These are phyloP conservation scores for Margarornis squamiger DNA, from an alignment of 2,797 vertebrate species.

Conservation along the genomic window DNA sequence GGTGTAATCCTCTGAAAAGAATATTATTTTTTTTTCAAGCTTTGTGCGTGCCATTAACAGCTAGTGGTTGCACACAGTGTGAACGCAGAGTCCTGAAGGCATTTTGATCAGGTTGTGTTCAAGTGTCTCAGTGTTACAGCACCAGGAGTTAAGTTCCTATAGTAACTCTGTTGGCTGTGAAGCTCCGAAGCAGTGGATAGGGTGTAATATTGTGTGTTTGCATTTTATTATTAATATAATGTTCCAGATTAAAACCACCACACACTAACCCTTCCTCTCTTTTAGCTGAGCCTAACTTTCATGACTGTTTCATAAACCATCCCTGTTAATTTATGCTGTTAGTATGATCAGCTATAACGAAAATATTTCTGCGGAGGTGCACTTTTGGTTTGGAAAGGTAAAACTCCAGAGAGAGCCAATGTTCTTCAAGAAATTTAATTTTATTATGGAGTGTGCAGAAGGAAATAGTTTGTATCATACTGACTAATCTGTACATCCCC, in stretches of 20 bases:
- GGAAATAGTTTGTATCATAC: neutral
- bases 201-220: neutral
- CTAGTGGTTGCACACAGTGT: neutral
- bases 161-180: neutral
- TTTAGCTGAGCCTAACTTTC: neutral
- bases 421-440: neutral
- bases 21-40: neutral
- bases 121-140: neutral
- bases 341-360: neutral
- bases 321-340: neutral
- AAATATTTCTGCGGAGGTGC: neutral
- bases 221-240: neutral
- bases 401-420: neutral
- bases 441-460: neutral
- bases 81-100: conserved; percentile 15
- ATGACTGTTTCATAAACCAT: neutral
- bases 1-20: conserved; percentile 20
- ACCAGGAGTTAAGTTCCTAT: neutral
- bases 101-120: conserved; percentile 39
- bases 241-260: neutral
- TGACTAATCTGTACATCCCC: neutral
- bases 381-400: neutral
- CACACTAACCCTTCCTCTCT: neutral
- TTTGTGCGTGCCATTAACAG: neutral
- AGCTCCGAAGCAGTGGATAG: neutral